Evolutionary conservation across 2,888 invertebrate species (phyloP).

Genomic region (Euproctis similis): DNA sequence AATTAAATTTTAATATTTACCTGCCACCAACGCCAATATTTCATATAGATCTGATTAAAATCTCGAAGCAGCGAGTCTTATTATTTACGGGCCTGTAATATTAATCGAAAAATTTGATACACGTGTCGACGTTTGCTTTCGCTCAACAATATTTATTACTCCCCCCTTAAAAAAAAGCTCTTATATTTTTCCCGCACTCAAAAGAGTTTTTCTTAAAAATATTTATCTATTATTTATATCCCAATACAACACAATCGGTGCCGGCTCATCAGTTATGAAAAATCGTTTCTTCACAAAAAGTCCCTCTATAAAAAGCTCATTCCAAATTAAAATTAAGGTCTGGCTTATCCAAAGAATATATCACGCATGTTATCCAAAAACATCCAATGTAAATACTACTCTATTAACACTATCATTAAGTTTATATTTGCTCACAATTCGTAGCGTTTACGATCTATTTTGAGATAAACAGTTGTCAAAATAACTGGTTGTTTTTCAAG

Average conservation of each 20-base stretch:
- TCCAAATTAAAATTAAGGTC: conserved; percentile 75
- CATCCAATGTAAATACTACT: conserved; percentile 29
- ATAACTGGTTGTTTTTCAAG: conserved; percentile 72
- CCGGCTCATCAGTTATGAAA: conserved; percentile 74
- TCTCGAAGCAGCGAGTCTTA: conserved; percentile 34
- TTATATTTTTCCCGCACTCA: conserved; percentile 48
- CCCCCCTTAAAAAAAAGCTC: too few species aligned
- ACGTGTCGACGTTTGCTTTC: conserved; percentile 60
- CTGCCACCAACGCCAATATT: conserved; percentile 29
- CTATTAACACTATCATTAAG: conserved; percentile 21
- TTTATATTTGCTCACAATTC: conserved; percentile 24
- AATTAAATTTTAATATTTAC: conserved; percentile 24
- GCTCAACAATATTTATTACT: conserved; percentile 59
- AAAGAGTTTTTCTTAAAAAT: conserved; percentile 64
- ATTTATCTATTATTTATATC: conserved; percentile 71
- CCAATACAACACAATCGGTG: conserved; percentile 69
- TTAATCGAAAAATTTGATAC: conserved; percentile 65
- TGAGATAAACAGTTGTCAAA: conserved; percentile 49
- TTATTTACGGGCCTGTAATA: conserved; percentile 41
- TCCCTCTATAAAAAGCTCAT: conserved; percentile 73
- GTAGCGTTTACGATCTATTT: conserved; percentile 43
- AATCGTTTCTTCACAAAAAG: conserved; percentile 64
- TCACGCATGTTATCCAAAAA: conserved; percentile 35
- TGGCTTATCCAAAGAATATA: conserved; percentile 55
- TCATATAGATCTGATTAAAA: conserved; percentile 41